Evolutionary conservation across 37 sponge, comb jelly and placozoan genomes (phyloP).

Genomic region (Eunapius fragilis): DNA sequence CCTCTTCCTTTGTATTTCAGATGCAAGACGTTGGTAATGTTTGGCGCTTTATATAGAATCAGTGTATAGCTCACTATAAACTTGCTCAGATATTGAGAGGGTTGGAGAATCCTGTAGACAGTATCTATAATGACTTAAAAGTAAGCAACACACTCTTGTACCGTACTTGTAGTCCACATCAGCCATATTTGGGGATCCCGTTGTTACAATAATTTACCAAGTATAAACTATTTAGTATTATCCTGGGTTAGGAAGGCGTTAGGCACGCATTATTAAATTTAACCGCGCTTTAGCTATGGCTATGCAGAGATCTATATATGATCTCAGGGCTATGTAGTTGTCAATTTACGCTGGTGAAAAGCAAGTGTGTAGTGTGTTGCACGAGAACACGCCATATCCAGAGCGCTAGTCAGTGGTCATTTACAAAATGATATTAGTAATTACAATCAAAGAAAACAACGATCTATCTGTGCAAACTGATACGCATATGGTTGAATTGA

Average conservation of each 20-base stretch:
- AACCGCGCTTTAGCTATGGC: too few species aligned
- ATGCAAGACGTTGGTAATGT: background rate
- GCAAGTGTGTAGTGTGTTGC: too few species aligned
- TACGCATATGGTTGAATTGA: background rate
- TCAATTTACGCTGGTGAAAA: too few species aligned
- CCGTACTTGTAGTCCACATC: background rate
- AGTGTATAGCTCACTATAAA: constrained; percentile 29
- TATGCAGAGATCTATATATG: too few species aligned
- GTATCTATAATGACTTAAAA: background rate
- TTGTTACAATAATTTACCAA: background rate
- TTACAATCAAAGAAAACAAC: background rate
- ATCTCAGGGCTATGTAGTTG: too few species aligned
- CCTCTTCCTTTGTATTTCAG: constrained; percentile 16
- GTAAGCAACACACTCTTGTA: background rate
- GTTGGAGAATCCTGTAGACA: constrained; percentile 17
- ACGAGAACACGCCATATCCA: too few species aligned
- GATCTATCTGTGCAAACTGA: background rate
- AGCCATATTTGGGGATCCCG: background rate
- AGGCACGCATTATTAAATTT: background rate
- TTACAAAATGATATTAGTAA: background rate
- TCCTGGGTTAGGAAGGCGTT: too few species aligned
- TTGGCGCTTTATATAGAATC: background rate
- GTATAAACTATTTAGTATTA: too few species aligned
- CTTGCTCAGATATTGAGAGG: constrained; percentile 10
- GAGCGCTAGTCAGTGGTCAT: background rate